A percentile compares a stretch with the other conserved stretches of the same genome.
These are phyloP conservation scores for Cyprinodon variegatus DNA, from an alignment of 2,113 vertebrate species.

Conservation along the genomic window DNA sequence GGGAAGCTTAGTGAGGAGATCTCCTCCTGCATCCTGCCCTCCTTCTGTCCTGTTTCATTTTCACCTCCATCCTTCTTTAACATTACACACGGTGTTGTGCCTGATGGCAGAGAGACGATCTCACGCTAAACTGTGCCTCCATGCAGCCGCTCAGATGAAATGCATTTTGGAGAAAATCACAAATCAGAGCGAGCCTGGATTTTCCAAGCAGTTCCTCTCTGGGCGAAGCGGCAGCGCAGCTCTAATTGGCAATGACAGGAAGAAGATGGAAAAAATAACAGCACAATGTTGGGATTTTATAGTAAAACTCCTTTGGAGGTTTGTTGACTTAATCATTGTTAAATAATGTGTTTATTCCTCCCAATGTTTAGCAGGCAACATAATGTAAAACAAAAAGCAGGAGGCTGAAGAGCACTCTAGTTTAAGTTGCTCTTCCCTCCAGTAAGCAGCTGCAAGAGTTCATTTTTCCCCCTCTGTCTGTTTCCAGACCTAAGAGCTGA, in stretches of 20 bases:
- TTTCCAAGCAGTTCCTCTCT: slow-evolving; percentile 23
- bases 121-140: background rate
- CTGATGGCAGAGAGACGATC: background rate
- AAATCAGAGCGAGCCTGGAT: slow-evolving; percentile 25
- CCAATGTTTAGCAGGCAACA: background rate
- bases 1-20: background rate
- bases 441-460: slow-evolving; percentile 3
- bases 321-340: slow-evolving; percentile 17
- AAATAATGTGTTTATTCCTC: background rate
- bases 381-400: background rate
- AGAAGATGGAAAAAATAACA: slow-evolving; percentile 14
- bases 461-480: background rate
- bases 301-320: slow-evolving; percentile 10
- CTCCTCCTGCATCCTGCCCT: background rate
- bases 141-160: slow-evolving; percentile 7
- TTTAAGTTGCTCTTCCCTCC: slow-evolving; percentile 3
- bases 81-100: background rate
- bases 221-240: slow-evolving; percentile 19
- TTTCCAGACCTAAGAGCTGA: background rate
- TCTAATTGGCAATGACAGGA: slow-evolving; percentile 43
- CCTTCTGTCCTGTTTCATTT: background rate
- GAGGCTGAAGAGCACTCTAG: background rate
- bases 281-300: slow-evolving; percentile 2
- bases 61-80: background rate
- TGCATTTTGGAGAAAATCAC: slow-evolving; percentile 9